Evolutionary conservation across 2,113 vertebrate genomes (phyloP).

Genomic region (Carettochelys insculpta): DNA sequence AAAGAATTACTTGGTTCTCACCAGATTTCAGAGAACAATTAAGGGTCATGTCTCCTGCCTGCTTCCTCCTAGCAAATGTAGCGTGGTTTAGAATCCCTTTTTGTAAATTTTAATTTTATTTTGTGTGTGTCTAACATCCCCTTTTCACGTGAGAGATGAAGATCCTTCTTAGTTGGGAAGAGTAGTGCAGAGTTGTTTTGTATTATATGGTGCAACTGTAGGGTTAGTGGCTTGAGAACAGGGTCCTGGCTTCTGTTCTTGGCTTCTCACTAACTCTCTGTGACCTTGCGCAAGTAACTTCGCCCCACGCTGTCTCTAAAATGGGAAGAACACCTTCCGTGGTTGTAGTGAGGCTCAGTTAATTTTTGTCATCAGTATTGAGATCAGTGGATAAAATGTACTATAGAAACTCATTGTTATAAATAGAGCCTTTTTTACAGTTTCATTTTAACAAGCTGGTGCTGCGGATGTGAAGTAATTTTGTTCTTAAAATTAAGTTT

Average conservation of each 20-base stretch:
- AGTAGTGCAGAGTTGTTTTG: background rate
- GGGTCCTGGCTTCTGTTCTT: slow-evolving; percentile 29
- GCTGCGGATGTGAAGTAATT: background rate
- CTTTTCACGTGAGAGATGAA: background rate
- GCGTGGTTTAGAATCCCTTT: background rate
- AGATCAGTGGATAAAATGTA: slow-evolving; percentile 48
- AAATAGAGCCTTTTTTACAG: slow-evolving; percentile 53
- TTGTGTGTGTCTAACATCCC: background rate
- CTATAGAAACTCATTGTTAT: slow-evolving; percentile 53
- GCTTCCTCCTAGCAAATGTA: background rate
- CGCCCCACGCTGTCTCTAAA: slow-evolving; percentile 47
- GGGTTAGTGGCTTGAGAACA: background rate
- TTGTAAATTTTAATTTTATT: too few species aligned
- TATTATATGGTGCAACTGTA: background rate
- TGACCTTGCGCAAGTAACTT: background rate
- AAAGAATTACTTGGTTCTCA: background rate
- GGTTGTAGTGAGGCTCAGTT: slow-evolving; percentile 48
- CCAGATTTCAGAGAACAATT: background rate
- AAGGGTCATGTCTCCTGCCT: background rate
- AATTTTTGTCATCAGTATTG: slow-evolving; percentile 53
- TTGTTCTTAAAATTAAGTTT: slow-evolving; percentile 10
- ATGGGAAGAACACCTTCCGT: slow-evolving; percentile 53
- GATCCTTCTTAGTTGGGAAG: background rate
- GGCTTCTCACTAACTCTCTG: background rate
- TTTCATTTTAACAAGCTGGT: slow-evolving; percentile 1